Conservation (phyloP, 2,113 vertebrate species). For the Echinops telfairi region DNA sequence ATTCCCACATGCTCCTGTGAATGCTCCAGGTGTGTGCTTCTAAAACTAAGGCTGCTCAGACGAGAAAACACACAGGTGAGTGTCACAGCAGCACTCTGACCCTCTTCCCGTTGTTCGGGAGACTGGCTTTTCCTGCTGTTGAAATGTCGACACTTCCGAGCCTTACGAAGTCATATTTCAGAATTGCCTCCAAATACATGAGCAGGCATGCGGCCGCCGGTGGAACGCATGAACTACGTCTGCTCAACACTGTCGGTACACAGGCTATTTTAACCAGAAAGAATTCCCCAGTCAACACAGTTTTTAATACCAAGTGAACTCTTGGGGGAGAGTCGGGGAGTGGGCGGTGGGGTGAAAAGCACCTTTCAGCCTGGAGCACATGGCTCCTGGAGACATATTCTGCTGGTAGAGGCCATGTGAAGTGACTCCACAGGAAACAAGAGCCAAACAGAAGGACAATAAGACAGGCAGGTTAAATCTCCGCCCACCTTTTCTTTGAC, state of each 20-base stretch:
- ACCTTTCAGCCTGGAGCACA: background rate
- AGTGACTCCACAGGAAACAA: background rate
- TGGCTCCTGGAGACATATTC: background rate
- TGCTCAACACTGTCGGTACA: background rate
- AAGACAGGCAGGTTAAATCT: background rate
- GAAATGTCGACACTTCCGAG: background rate
- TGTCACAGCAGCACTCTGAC: background rate
- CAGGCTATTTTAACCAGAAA: constrained; percentile 10
- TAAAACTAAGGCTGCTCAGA: background rate
- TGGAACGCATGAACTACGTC: background rate
- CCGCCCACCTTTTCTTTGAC: too few relatives aligned
- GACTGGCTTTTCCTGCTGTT: background rate
- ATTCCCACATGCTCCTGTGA: background rate
- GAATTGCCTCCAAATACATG: background rate
- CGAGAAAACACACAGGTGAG: background rate
- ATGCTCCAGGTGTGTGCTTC: background rate
- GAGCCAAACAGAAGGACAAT: too few relatives aligned
- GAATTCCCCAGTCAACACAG: background rate
- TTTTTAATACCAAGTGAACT: background rate
- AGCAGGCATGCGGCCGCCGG: background rate
- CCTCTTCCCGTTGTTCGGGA: background rate
- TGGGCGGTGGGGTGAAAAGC: background rate
- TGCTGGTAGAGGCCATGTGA: background rate
- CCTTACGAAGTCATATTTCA: background rate
- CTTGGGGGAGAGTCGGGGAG: background rate